Evolutionary conservation across 2,797 vertebrate species (phyloP).

Genomic region (Sarcoramphus papa): DNA sequence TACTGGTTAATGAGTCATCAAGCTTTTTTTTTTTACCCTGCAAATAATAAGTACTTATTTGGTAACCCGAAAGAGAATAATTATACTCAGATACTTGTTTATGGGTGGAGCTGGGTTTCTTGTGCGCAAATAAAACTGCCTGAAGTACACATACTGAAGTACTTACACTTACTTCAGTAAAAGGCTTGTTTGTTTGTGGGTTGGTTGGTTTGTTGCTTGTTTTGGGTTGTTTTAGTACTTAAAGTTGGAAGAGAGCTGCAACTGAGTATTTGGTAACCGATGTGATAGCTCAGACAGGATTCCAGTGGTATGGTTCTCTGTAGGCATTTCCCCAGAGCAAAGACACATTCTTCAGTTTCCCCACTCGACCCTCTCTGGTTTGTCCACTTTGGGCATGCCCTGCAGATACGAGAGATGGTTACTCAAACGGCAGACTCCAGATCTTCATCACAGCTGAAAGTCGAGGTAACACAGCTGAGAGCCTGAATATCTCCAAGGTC

Average conservation of each 20-base stretch:
- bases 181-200: not conserved
- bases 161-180: not conserved
- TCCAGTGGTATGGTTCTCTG: not conserved
- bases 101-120: not conserved
- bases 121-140: not conserved
- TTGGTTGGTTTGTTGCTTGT: not conserved
- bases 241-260: not conserved
- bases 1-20: not conserved
- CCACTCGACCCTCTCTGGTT: not conserved
- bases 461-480: fast-evolving
- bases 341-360: not conserved
- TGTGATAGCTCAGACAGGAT: not conserved
- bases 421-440: not conserved
- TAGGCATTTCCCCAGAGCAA: not conserved
- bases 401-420: not conserved
- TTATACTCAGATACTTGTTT: not conserved
- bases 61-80: not conserved
- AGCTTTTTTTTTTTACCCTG: not conserved
- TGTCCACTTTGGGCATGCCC: not conserved
- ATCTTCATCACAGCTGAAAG: not conserved
- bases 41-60: not conserved
- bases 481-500: not conserved
- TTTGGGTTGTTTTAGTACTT: not conserved
- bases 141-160: not conserved
- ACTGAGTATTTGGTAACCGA: not conserved